Base-by-base conservation (phyloP, 2,113 vertebrate genomes). In the Chlorodrepanis virens region DNA sequence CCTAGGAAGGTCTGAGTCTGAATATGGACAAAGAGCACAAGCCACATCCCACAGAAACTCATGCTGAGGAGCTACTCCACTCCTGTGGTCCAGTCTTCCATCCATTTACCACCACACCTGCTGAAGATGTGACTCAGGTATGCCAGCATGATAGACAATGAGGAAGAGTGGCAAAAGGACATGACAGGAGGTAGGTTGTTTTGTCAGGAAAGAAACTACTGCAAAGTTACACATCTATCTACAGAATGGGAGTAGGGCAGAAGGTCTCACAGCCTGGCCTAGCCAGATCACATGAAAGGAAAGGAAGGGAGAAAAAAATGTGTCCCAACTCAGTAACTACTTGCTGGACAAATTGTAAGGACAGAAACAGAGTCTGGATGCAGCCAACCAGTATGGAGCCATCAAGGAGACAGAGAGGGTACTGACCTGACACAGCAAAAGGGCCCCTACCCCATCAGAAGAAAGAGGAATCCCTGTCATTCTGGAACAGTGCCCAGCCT, bases 401-500 rank as follows among this genome's bases (percentile, higher is more conserved):
- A 87, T 29, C 44, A 64, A 50, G 79, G 40, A 84, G 60, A 81
- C 2, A 54, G 72, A 52, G 63, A 77, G 54, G 29, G 31, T 67
- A 90, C 71, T 52, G 88, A 83, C 68, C 68, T 80, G 19, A 63
- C 10, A 39, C 54, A 90, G 95, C 72, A 64, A 52, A 91, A 91
- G 47, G 71, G 31, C 61, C 83, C 49, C 65, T 31, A 71, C 72
- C 57, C 85, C 90, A 84, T 4, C 64, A 81, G 75, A 52, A 81
- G 90, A 40, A 63, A 83, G 68, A 86, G 68, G 69, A 92, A 78
- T 83, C 56, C 71, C 69, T 63, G 52, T 56, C 44, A 28, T 63
- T 40, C 69, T 94, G 94, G 72, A 94, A 56, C 22, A 16, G 61
- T 25, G 83, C 90, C 91, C 83, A 83, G 90, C 76, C 88, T 91